phyloP scores from a whole-genome alignment of 2,113 vertebrate species.

The Dipodomys merriami region DNA sequence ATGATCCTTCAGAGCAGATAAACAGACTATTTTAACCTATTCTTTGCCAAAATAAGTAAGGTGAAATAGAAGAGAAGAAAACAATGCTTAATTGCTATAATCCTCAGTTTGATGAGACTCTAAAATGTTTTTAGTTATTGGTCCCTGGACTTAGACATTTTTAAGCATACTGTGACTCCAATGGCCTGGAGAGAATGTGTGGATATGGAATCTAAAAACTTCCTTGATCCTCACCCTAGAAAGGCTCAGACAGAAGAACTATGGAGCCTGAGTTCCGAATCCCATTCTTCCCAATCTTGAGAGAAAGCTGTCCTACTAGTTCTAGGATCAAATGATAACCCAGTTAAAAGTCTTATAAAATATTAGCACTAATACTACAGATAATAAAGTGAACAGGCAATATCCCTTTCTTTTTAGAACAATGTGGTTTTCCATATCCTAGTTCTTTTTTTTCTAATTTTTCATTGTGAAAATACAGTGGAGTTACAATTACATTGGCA shows the following conservation, averaged over 20 bases:
- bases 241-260: too few relatives aligned
- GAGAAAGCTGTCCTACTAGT: not conserved
- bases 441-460: not conserved
- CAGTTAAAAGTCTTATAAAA: conserved; percentile 1
- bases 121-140: not conserved
- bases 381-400: not conserved
- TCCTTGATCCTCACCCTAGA: too few relatives aligned
- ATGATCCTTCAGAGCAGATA: not conserved
- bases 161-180: too few relatives aligned
- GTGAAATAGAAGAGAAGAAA: not conserved
- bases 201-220: too few relatives aligned
- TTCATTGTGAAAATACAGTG: too few relatives aligned
- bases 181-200: too few relatives aligned
- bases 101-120: not conserved
- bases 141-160: not conserved
- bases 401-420: not conserved
- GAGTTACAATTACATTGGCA: too few relatives aligned
- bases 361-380: not conserved
- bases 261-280: not conserved
- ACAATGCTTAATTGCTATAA: not conserved
- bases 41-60: not conserved
- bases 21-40: not conserved
- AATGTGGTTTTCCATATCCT: not conserved
- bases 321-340: not conserved
- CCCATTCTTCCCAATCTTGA: not conserved